A percentile compares a stretch with the other conserved stretches of the same genome.
phyloP scores from a whole-genome alignment of 2,888 invertebrate genomes.

The Drosophila kokeensis region DNA sequence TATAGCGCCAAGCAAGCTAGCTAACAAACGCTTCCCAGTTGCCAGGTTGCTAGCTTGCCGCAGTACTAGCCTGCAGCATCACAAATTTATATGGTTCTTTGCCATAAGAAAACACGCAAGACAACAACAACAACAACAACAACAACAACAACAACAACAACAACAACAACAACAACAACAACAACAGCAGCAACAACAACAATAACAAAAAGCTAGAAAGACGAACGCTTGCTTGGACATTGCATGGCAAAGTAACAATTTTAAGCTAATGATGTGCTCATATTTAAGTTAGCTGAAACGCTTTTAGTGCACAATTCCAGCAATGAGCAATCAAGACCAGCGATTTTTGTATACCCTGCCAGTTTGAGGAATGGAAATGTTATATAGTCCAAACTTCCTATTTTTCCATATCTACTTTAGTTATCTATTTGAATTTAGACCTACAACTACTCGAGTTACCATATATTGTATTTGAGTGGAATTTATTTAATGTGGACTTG shows the following conservation, averaged over 20 bases:
- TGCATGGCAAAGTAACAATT: conserved; percentile 76
- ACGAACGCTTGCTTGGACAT: conserved; percentile 3
- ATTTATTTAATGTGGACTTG: not conserved
- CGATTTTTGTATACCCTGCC: conserved; percentile 37
- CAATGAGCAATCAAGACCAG: conserved; percentile 21
- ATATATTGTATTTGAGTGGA: too few relatives aligned
- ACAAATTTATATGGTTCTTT: conserved; percentile 22
- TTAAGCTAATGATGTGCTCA: conserved; percentile 81
- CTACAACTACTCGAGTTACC: too few relatives aligned
- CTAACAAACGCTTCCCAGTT: conserved; percentile 18
- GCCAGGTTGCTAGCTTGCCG: conserved; percentile 5
- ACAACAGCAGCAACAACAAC: not conserved
- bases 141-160: not conserved
- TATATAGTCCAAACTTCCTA: not conserved
- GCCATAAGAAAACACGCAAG: conserved; percentile 3
- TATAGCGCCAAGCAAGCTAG: conserved; percentile 38
- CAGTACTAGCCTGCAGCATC: conserved; percentile 22
- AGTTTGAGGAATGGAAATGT: not conserved
- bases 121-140: not conserved
- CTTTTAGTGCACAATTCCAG: conserved; percentile 79
- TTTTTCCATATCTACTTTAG: not conserved
- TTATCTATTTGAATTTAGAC: not conserved
- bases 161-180: conserved; percentile 1
- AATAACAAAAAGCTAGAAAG: conserved; percentile 1
- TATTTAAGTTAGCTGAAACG: conserved; percentile 79